Percentiles rank a stretch among this genome's conserved stretches.
Evolutionary conservation across 1,140 invertebrate species (phyloP).

Genomic region (Panagrolaimus sp.): DNA sequence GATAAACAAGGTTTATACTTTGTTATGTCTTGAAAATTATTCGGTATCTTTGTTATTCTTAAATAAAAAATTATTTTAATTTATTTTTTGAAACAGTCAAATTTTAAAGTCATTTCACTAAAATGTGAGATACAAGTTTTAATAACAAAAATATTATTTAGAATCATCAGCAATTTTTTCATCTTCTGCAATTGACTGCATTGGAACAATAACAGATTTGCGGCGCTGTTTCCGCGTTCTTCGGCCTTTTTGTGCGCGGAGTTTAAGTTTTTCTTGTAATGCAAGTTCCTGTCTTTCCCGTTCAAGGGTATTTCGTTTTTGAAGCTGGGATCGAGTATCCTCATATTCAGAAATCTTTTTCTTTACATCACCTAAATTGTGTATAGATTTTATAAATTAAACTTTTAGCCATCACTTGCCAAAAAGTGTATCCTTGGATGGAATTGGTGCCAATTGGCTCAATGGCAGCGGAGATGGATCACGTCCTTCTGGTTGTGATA

Average conservation of each 20-base stretch:
- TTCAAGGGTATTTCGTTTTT: constrained; percentile 40
- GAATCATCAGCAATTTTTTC: not conserved
- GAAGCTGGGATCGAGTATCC: constrained; percentile 40
- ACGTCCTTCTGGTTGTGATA: constrained; percentile 42
- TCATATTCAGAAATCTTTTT: constrained; percentile 49
- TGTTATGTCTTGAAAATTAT: too few species aligned
- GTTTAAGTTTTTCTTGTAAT: constrained; percentile 43
- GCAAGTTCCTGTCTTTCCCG: constrained; percentile 48
- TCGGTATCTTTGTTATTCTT: too few species aligned
- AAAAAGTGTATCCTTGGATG: constrained; percentile 49
- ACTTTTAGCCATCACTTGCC: constrained; percentile 25
- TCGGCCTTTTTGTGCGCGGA: constrained; percentile 41
- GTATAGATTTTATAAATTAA: not conserved
- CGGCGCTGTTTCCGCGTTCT: constrained; percentile 39
- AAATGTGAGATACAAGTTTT: too few species aligned
- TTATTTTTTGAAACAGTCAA: too few species aligned
- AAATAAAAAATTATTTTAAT: too few species aligned
- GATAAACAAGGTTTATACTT: too few species aligned
- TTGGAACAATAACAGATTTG: constrained; percentile 27
- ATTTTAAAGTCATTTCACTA: too few species aligned
- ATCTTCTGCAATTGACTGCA: constrained; percentile 10
- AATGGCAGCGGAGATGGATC: constrained; percentile 40
- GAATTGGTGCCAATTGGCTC: constrained; percentile 45
- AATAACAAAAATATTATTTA: too few species aligned
- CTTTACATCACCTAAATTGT: constrained; percentile 46